These are phyloP conservation scores for Chrysolina oricalcia DNA, from an alignment of 2,888 invertebrate species.

Conservation along the genomic window DNA sequence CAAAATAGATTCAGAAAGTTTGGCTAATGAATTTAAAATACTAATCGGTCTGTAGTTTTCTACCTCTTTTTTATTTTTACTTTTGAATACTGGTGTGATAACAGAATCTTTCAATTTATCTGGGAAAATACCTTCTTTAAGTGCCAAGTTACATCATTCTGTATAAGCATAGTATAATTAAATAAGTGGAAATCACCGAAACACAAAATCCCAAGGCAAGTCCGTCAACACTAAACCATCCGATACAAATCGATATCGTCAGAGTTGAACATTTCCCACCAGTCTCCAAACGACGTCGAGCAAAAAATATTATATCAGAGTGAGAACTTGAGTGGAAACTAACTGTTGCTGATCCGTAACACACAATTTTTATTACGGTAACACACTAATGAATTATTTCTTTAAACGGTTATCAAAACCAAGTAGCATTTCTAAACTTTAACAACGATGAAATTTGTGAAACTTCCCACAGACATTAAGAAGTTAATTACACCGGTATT, in stretches of 20 bases:
- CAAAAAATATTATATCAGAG: not conserved
- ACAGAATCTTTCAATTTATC: too few species aligned
- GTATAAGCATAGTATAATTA: too few species aligned
- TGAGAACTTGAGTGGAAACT: conserved; percentile 2
- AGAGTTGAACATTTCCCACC: not conserved
- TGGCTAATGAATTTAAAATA: too few species aligned
- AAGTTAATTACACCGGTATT: conserved; percentile 36
- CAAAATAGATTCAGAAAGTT: too few species aligned
- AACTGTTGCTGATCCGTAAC: not conserved
- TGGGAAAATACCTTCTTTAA: too few species aligned
- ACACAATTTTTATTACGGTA: conserved; percentile 9
- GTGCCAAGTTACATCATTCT: too few species aligned
- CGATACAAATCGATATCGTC: not conserved
- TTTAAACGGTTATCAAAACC: not conserved
- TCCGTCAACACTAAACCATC: not conserved
- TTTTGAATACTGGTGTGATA: too few species aligned
- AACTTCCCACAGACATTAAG: conserved; percentile 41
- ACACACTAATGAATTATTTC: not conserved
- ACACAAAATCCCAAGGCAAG: too few species aligned
- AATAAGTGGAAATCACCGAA: too few species aligned
- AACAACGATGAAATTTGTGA: conserved; percentile 18
- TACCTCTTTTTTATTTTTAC: too few species aligned
- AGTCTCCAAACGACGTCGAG: not conserved
- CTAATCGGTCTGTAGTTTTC: too few species aligned
- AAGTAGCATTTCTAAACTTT: conserved; percentile 14